phyloP scores from a whole-genome alignment of 2,888 invertebrate genomes.

The Plagiodera versicolora region DNA sequence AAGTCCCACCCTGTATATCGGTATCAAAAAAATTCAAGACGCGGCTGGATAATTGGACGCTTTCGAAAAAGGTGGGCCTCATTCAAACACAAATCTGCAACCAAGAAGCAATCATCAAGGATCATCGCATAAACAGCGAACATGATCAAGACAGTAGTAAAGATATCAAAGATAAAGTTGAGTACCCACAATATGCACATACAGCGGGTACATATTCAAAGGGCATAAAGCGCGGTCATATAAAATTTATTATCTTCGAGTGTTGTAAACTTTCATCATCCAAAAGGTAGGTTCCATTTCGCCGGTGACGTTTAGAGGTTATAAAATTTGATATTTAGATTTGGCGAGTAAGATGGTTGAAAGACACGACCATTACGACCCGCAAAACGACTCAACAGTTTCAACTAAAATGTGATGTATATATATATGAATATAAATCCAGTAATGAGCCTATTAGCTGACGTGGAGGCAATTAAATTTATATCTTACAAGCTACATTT shows the following conservation, averaged over 20 bases:
- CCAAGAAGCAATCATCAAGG: conserved; percentile 12
- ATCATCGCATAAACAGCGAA: conserved; percentile 6
- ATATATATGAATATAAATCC: too few species aligned
- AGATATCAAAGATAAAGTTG: conserved; percentile 26
- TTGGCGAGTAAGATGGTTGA: conserved; percentile 36
- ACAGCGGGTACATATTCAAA: conserved; percentile 31
- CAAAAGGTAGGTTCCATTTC: conserved; percentile 39
- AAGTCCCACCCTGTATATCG: too few species aligned
- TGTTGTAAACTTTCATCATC: conserved; percentile 41
- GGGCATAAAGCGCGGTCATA: conserved; percentile 30
- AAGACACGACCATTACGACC: background rate
- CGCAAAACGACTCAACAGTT: background rate
- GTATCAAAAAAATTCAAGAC: too few species aligned
- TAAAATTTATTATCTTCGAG: conserved; percentile 38
- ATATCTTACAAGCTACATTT: too few species aligned
- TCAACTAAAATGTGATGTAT: background rate
- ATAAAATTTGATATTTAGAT: conserved; percentile 47
- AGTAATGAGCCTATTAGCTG: too few species aligned
- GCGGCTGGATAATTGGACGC: background rate
- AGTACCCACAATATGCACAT: conserved; percentile 15
- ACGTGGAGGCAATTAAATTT: too few species aligned
- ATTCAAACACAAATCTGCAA: too few species aligned
- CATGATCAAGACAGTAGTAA: conserved; percentile 18
- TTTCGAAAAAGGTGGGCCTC: background rate
- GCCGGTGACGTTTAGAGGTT: conserved; percentile 43